These are phyloP conservation scores for Chionoecetes opilio DNA, from an alignment of 1,140 invertebrate genomes.

Conservation along the genomic window DNA sequence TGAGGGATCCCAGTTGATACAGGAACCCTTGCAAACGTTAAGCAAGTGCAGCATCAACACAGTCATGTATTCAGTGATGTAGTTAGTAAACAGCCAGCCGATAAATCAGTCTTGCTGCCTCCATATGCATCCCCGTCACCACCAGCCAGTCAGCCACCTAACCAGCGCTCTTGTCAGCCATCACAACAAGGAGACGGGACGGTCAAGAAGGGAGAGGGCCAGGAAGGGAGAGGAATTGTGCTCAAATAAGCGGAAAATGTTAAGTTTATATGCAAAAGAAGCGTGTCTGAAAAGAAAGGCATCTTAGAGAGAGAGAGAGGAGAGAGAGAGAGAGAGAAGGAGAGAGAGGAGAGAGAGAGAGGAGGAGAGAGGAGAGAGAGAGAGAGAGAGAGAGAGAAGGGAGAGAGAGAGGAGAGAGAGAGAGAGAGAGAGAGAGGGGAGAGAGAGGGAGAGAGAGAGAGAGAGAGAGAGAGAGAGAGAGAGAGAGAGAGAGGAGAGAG, in stretches of 20 bases:
- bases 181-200: not conserved
- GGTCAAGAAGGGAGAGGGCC: not conserved
- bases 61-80: not conserved
- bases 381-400: not conserved
- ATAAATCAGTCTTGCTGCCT: not conserved
- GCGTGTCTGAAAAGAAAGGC: not conserved
- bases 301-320: not conserved
- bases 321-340: not conserved
- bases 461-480: slow-evolving; percentile 19
- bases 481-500: slow-evolving; percentile 14
- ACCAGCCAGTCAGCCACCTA: too few species aligned
- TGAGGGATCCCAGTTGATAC: not conserved
- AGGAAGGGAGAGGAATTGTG: not conserved
- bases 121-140: slow-evolving; percentile 14
- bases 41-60: slow-evolving; percentile 16
- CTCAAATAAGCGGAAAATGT: not conserved
- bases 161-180: not conserved
- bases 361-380: not conserved
- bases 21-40: not conserved
- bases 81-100: not conserved
- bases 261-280: slow-evolving; percentile 17
- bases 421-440: not conserved
- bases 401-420: not conserved
- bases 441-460: not conserved
- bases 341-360: not conserved